phyloP scores from a whole-genome alignment of 2,888 invertebrate species.

The Siphonodentalium dalli region DNA sequence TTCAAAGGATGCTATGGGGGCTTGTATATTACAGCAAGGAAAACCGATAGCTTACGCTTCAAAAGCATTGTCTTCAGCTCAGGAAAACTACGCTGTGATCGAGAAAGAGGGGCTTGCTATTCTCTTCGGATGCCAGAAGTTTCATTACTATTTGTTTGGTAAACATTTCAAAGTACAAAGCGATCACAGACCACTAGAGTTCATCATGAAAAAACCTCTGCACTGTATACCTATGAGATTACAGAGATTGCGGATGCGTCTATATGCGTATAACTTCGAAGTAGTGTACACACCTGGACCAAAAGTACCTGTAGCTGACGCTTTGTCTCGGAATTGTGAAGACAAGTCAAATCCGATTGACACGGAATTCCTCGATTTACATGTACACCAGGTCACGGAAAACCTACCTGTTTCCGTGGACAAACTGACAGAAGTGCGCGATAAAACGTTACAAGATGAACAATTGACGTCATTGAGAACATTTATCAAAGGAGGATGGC shows the following conservation, averaged over 20 bases:
- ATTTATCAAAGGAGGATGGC: slow-evolving; percentile 17
- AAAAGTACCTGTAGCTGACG: too few relatives aligned
- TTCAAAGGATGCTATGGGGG: slow-evolving; percentile 18
- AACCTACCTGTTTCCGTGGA: slow-evolving; percentile 5
- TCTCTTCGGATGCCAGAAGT: slow-evolving; percentile 23
- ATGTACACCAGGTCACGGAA: slow-evolving; percentile 3
- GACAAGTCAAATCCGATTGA: too few relatives aligned
- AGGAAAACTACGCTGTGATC: slow-evolving; percentile 30
- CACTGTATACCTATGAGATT: too few relatives aligned
- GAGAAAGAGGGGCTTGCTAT: slow-evolving; percentile 29
- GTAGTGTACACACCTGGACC: too few relatives aligned
- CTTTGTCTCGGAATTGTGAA: too few relatives aligned
- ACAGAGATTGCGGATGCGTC: too few relatives aligned
- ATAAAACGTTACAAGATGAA: slow-evolving; percentile 4
- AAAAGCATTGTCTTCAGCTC: slow-evolving; percentile 22
- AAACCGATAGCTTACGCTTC: slow-evolving; percentile 28
- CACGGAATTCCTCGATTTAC: slow-evolving; percentile 3
- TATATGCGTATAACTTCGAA: too few relatives aligned
- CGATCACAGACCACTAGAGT: slow-evolving; percentile 25
- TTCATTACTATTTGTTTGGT: slow-evolving; percentile 26
- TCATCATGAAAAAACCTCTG: too few relatives aligned
- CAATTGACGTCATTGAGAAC: neutral
- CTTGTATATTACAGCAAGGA: slow-evolving; percentile 20
- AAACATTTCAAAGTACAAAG: slow-evolving; percentile 21
- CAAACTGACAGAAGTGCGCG: slow-evolving; percentile 5